Evolutionary conservation across 2,888 invertebrate species (phyloP).

Genomic region (Orthosia gothica): DNA sequence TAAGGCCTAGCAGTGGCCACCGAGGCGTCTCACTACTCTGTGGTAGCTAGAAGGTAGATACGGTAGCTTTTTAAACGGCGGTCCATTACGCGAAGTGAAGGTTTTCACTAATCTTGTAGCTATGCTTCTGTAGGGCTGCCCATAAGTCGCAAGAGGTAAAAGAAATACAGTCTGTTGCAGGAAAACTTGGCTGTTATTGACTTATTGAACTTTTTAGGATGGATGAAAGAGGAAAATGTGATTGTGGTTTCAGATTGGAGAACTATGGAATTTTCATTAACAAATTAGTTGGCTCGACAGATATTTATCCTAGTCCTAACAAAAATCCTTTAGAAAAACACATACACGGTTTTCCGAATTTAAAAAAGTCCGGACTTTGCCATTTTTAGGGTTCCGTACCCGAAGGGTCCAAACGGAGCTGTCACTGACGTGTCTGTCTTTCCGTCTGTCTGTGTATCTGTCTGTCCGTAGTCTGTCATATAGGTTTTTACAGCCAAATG

Average conservation of each 20-base stretch:
- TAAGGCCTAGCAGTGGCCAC: too few relatives aligned
- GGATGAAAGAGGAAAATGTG: background rate
- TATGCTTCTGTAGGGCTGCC: conserved; percentile 42
- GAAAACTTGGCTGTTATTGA: background rate
- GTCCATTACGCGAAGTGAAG: conserved; percentile 63
- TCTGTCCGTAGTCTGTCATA: too few relatives aligned
- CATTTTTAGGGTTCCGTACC: too few relatives aligned
- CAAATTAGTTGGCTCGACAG: background rate
- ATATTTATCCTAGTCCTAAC: background rate
- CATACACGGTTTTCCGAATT: too few relatives aligned
- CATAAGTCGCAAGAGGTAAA: background rate
- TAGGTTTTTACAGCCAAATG: too few relatives aligned
- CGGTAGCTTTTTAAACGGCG: conserved; percentile 63
- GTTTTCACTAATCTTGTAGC: conserved; percentile 62
- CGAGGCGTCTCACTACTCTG: background rate
- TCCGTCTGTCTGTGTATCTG: too few relatives aligned
- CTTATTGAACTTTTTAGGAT: background rate
- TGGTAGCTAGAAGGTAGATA: conserved; percentile 14
- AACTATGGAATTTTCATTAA: background rate
- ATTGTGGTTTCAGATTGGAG: background rate
- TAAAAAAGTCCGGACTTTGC: too few relatives aligned
- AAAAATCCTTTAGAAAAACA: background rate
- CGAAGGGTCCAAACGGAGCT: too few relatives aligned
- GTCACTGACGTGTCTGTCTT: too few relatives aligned
- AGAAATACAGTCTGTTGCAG: conserved; percentile 17